Evolutionary conservation across 2,888 invertebrate genomes (phyloP), one percentile per base, ranked within the genome.

Genomic region (Melinaea menophilus): DNA sequence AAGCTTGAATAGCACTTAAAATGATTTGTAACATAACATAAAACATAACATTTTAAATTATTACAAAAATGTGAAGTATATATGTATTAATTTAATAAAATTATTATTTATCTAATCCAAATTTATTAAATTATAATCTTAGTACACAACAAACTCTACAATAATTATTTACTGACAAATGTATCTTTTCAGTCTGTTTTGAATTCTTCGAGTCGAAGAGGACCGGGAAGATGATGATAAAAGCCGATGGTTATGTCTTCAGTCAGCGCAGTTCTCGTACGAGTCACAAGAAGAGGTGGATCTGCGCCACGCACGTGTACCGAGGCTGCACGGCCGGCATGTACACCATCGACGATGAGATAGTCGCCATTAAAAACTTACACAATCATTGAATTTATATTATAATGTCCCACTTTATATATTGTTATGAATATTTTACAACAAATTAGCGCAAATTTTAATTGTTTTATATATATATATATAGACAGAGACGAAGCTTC

Each of bases 161-260:
- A 41, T 41, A 41, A 9, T 41, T 9, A 5, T 31, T 51, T 31
- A 31, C 51, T 51, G 5, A 51, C 31, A 51, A 31, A 51, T n/a
- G 7, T 61, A 65, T 7, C 33, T 62, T 68, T 67, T n/a, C 64
- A 73, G 68, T 70, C 34, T 13, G 60, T 11, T 77, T 72, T 41
- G 75, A 79, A 61, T 80, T 71, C 46, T 68, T 76, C 13, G 69
- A 73, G 47, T 80, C 80, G 2, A 75, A 71, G 56, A 76, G 72
- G 3, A 75, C 73, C 12, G 81, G 78, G 11, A 71, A 73, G 1
- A 69, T 71, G 1, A 75, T 80, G 77, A 62, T 80, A 2, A 74
- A 64, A 56, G 72, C 71, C 0, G 72, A 66, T 4, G 67, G 69
- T 4, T 74, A 74, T 47, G 62, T 71, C 0, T 78, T 75, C 65